Evolutionary conservation across 2,797 vertebrate genomes (phyloP).

Genomic region (Scyliorhinus canicula): DNA sequence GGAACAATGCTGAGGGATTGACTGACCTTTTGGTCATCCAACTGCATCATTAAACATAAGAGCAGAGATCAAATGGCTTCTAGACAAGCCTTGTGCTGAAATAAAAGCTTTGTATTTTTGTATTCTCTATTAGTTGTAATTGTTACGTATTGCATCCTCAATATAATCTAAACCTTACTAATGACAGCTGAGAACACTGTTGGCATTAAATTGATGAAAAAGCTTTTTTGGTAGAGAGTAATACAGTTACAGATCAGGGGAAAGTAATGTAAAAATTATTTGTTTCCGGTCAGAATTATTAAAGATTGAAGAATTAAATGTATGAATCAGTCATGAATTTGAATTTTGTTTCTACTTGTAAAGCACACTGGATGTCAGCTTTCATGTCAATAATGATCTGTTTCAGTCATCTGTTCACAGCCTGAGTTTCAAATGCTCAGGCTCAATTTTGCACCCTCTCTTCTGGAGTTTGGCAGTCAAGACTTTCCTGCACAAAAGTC

Average conservation of each 20-base stretch:
- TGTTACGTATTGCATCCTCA: not conserved
- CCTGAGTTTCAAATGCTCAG: not conserved
- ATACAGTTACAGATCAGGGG: not conserved
- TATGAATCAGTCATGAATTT: too few relatives aligned
- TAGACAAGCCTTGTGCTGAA: not conserved
- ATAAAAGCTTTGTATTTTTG: not conserved
- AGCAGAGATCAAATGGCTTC: slow-evolving; percentile 25
- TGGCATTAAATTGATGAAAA: not conserved
- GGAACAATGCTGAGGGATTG: not conserved
- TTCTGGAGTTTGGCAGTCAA: not conserved
- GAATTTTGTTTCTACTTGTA: not conserved
- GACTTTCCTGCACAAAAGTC: not conserved
- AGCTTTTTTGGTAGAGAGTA: not conserved
- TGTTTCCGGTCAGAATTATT: not conserved
- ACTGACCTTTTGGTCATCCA: not conserved
- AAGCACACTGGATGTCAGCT: not conserved
- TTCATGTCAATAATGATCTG: not conserved
- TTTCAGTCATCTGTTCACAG: not conserved
- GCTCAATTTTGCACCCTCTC: not conserved
- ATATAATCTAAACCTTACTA: not conserved
- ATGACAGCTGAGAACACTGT: not conserved
- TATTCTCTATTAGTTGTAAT: not conserved
- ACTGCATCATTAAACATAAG: not conserved
- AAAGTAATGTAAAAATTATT: not conserved
- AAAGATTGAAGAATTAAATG: not conserved